Evolutionary conservation across 1,140 invertebrate species (phyloP), one percentile per base, ranked within the genome.

Genomic region (Ectropis grisescens): DNA sequence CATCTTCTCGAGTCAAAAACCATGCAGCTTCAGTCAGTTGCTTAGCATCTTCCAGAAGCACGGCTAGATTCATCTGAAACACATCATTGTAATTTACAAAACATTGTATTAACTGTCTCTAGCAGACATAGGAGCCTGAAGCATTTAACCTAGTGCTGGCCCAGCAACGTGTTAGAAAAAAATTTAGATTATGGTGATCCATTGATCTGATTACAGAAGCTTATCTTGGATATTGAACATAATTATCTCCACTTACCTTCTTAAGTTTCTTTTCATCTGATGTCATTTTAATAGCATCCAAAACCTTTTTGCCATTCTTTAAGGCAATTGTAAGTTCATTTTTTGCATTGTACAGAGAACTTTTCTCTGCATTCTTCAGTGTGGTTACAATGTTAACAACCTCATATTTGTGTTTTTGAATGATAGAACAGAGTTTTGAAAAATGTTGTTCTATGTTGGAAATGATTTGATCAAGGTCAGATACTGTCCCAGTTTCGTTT

Each of bases 321-420:
- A 78, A 58, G 7, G 43, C 32, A 15, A 57, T 43, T 14, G 46
- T 40, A 3, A 80, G 22, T 45, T 54, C 37, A 25, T 33, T 36
- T 43, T 67, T 80, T 14, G 59, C 57, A 19, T 54, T 40, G 9
- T 51, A 11, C 10, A 80, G 45, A 9, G 70, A 74, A 11, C 68
- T 37, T 10, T 53, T 59, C 37, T 80, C 62, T 11, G 37, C 37
- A 4, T 11, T 36, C 37, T 66, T 69, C n/a, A 65, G 19, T 42
- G 59, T 53, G 9, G 51, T 16, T 2, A 75, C 30, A 22, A 41
- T 56, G 12, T 51, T 35, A 2, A 47, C 41, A 3, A 65, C 34
- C 33, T 65, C 46, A 11, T 62, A 25, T 30, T 74, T 74, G 11
- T 71, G 60, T 29, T 58, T 61, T 45, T 78, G 66, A 31, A 78